Base-by-base conservation (phyloP, 2,888 invertebrate species). In the Erynnis tages region DNA sequence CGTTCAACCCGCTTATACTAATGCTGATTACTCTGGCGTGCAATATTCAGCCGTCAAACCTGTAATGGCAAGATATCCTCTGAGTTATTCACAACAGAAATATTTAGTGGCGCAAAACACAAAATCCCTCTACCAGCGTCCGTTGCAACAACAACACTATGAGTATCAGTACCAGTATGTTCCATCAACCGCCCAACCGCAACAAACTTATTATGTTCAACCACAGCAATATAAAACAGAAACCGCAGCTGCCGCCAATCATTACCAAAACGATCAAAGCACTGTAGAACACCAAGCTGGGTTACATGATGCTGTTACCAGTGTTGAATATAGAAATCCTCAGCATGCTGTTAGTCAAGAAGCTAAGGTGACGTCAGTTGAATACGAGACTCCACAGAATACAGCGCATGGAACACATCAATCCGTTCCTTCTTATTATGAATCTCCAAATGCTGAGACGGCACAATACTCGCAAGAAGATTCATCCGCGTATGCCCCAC, bases 1-100 rank as follows among this genome's bases (percentile, higher is more conserved):
- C 17, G 77, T 82, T 0, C 79, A 77, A 44, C 86, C 89, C 16
- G 69, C 82, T 4, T 89, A 89, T 53, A 86, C 87, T 0, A 81
- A 88, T 57, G 70, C 82, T 8, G 84, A 87, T 60, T 73, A 77
- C 29, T 83, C 89, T 19, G 89, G 89, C 34, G 80, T 89, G 2
- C 87, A 89, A 52, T 89, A 89, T 55, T 88, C 88, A 1, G 87
- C 82, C 8, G 89, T 87, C 1, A 83, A 88, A 58, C 89, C 89
- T n/a, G 85, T 83, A 1, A 87, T 88, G 83, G 88, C 89, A 1
- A 77, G 71, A 57, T 89, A 88, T 59, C 89, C 89, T 27, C 69
- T 78, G 34, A 77, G 72, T 35, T 81, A 83, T 53, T 64, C 66
- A 19, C 73, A 70, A 17, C 76, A 74, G 25, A 75, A 77, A 19